Evolutionary conservation across 1,140 invertebrate species (phyloP).

Genomic region (Campoletis sonorensis): DNA sequence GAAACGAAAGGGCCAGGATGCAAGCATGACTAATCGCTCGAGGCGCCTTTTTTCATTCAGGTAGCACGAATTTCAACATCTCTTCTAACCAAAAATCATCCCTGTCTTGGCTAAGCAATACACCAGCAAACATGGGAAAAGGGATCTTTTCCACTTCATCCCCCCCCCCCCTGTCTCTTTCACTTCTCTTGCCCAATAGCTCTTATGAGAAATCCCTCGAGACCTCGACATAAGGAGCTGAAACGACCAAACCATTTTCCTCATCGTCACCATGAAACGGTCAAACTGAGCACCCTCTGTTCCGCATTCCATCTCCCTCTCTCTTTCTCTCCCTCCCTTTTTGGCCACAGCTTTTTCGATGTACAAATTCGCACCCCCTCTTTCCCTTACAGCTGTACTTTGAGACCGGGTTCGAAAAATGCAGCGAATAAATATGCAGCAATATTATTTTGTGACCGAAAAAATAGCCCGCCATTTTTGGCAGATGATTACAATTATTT

Average conservation of each 20-base stretch:
- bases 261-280: constrained; percentile 9
- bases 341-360: not conserved
- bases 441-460: too few species aligned
- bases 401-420: too few species aligned
- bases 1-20: constrained; percentile 32
- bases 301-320: not conserved
- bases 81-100: constrained; percentile 3
- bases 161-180: constrained; percentile 1
- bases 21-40: constrained; percentile 54
- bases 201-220: not conserved
- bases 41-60: constrained; percentile 53
- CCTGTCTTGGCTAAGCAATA: not conserved
- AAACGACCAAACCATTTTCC: not conserved
- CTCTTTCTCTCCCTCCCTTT: not conserved
- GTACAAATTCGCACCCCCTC: not conserved
- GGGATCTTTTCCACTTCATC: not conserved
- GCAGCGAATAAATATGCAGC: too few species aligned
- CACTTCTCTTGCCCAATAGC: constrained; percentile 40
- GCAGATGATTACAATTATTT: too few species aligned
- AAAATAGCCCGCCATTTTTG: too few species aligned
- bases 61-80: constrained; percentile 41
- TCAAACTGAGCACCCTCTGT: not conserved
- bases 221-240: not conserved
- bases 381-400: not conserved
- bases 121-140: not conserved